phyloP scores from a whole-genome alignment of 2,888 invertebrate species.

The Allacma fusca region DNA sequence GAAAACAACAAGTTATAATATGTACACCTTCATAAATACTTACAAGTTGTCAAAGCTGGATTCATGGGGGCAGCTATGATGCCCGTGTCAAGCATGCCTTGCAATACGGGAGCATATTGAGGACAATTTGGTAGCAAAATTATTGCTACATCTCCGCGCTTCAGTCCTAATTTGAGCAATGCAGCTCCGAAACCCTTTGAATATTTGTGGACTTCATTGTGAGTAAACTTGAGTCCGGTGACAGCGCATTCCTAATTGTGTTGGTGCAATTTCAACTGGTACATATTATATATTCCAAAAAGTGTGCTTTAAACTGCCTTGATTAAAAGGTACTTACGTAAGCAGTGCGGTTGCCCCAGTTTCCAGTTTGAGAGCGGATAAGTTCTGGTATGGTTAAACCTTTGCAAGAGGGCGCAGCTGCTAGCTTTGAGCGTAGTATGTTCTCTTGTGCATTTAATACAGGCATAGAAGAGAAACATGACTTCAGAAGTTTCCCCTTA shows the following conservation, averaged over 20 bases:
- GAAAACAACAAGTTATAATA: too few species aligned
- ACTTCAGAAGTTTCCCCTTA: too few species aligned
- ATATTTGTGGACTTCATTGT: slow-evolving; percentile 46
- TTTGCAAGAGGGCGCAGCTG: too few species aligned
- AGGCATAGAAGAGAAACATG: too few species aligned
- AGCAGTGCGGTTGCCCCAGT: too few species aligned
- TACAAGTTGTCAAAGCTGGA: slow-evolving; percentile 59
- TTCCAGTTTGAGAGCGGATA: too few species aligned
- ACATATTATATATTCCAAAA: too few species aligned
- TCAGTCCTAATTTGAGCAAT: slow-evolving; percentile 53
- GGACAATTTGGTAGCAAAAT: slow-evolving; percentile 61
- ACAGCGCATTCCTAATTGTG: slow-evolving; percentile 51
- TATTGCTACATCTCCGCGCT: slow-evolving; percentile 58
- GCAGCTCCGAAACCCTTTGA: slow-evolving; percentile 60
- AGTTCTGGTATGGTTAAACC: too few species aligned
- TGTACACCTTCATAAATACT: too few species aligned
- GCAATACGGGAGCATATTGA: slow-evolving; percentile 60
- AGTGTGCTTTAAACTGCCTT: background rate
- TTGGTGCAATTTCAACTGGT: too few species aligned
- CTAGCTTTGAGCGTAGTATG: too few species aligned
- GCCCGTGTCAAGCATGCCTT: slow-evolving; percentile 50
- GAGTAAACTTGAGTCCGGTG: slow-evolving; percentile 54
- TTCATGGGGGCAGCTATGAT: slow-evolving; percentile 61
- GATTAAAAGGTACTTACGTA: background rate
- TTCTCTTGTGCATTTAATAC: too few species aligned